phyloP scores from a whole-genome alignment of 2,888 invertebrate genomes.

The Coelopa pilipes region DNA sequence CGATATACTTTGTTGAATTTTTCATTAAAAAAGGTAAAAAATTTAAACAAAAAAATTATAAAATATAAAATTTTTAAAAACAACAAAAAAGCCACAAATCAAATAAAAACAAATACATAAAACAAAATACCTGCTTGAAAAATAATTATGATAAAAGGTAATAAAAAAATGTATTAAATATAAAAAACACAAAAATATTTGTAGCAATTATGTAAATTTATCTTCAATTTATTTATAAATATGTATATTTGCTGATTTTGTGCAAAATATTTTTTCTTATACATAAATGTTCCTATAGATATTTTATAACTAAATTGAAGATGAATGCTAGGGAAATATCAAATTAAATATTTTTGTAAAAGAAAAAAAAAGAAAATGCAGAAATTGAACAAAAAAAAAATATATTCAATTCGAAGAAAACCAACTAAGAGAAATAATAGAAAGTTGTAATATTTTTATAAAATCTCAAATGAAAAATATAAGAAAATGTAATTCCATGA shows the following conservation, averaged over 20 bases:
- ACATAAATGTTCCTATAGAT: background rate
- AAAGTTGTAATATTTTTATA: slow-evolving; percentile 38
- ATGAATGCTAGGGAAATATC: slow-evolving; percentile 31
- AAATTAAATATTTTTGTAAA: slow-evolving; percentile 32
- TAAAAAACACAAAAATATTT: slow-evolving; percentile 10
- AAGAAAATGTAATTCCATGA: slow-evolving; percentile 16
- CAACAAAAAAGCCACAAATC: slow-evolving; percentile 29
- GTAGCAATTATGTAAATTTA: slow-evolving; percentile 28
- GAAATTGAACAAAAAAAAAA: slow-evolving; percentile 15
- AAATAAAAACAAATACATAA: slow-evolving; percentile 21
- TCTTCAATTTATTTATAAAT: slow-evolving; percentile 31
- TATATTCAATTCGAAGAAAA: slow-evolving; percentile 27
- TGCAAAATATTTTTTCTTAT: slow-evolving; percentile 7
- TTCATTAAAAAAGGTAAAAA: slow-evolving; percentile 29
- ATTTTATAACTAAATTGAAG: slow-evolving; percentile 35
- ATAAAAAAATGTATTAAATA: slow-evolving; percentile 10
- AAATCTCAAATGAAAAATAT: slow-evolving; percentile 32
- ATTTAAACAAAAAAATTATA: slow-evolving; percentile 24
- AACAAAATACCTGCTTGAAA: slow-evolving; percentile 28
- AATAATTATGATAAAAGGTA: slow-evolving; percentile 13
- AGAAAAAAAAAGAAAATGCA: slow-evolving; percentile 25
- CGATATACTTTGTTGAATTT: slow-evolving; percentile 30
- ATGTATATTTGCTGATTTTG: slow-evolving; percentile 1
- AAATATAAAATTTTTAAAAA: slow-evolving; percentile 32
- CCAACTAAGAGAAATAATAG: slow-evolving; percentile 26